A percentile compares a stretch with the other conserved stretches of the same genome.
These are phyloP conservation scores for Antheraea mylitta DNA, from an alignment of 1,140 invertebrate species.

Conservation along the genomic window DNA sequence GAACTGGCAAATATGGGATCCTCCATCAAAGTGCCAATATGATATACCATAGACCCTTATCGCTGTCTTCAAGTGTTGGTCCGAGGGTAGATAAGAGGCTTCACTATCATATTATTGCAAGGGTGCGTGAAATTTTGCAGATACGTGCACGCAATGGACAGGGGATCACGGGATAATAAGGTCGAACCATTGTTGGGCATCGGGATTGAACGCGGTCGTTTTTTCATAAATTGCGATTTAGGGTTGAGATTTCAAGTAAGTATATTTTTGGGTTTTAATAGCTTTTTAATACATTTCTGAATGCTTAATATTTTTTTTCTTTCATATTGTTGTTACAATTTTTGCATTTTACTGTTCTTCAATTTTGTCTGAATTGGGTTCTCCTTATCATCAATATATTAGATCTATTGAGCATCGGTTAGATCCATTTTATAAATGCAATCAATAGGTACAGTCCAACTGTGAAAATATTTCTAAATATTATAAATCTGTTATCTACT, in stretches of 20 bases:
- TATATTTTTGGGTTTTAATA: too few relatives aligned
- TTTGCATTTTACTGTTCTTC: too few relatives aligned
- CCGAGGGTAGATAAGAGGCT: conserved; percentile 66
- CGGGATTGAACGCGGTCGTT: conserved; percentile 2
- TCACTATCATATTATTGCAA: conserved; percentile 58
- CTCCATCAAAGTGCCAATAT: conserved; percentile 65
- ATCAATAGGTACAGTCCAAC: too few relatives aligned
- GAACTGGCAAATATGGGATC: conserved; percentile 59
- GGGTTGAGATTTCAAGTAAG: neutral
- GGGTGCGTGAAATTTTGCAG: conserved; percentile 71
- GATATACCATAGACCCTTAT: conserved; percentile 68
- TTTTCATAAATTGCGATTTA: conserved; percentile 45
- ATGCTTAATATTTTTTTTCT: too few relatives aligned
- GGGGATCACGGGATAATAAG: conserved; percentile 59
- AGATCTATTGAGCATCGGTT: too few relatives aligned
- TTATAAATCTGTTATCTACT: too few relatives aligned
- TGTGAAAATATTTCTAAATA: too few relatives aligned
- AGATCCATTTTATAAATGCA: too few relatives aligned
- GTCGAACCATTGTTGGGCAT: conserved; percentile 35
- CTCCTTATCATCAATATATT: too few relatives aligned
- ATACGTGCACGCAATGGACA: conserved; percentile 51
- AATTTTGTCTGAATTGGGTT: too few relatives aligned
- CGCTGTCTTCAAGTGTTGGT: conserved; percentile 42
- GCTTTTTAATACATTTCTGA: too few relatives aligned
- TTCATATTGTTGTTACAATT: too few relatives aligned